Conservation (phyloP, 1,140 invertebrate species). For the Drosophila navojoa region DNA sequence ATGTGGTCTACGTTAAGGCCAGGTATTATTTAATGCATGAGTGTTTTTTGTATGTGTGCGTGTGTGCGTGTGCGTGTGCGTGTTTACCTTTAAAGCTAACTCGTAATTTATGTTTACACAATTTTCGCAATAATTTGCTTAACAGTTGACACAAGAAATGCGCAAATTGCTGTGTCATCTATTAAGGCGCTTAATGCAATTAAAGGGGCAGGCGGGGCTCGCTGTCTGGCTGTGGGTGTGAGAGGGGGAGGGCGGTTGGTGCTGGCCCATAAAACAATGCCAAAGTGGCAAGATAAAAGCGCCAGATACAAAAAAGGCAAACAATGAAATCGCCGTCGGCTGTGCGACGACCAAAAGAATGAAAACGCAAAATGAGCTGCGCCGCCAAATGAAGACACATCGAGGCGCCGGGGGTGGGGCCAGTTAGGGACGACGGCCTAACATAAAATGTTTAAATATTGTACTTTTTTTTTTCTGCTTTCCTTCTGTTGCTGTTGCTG, state of each 20-base stretch:
- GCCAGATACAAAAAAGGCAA: slow-evolving; percentile 62
- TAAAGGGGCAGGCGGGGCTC: slow-evolving; percentile 18
- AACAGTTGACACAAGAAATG: slow-evolving; percentile 60
- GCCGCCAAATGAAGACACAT: slow-evolving; percentile 54
- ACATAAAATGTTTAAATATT: slow-evolving; percentile 63
- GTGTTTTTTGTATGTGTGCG: no score
- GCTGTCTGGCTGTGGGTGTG: no score
- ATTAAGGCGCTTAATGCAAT: slow-evolving; percentile 74
- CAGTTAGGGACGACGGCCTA: neutral
- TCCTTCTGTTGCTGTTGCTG: neutral
- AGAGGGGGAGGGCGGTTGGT: neutral
- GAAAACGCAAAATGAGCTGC: slow-evolving; percentile 65
- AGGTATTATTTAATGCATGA: neutral
- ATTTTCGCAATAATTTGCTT: slow-evolving; percentile 13
- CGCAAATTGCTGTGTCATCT: slow-evolving; percentile 71
- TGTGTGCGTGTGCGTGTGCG: neutral
- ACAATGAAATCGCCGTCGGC: slow-evolving; percentile 69
- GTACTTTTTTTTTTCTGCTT: slow-evolving; percentile 20
- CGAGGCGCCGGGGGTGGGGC: neutral
- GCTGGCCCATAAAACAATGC: slow-evolving; percentile 67
- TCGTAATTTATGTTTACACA: slow-evolving; percentile 1
- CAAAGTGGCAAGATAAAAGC: slow-evolving; percentile 70
- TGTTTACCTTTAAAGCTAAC: slow-evolving; percentile 7
- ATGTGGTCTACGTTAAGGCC: neutral
- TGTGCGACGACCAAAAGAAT: slow-evolving; percentile 45